Conservation (phyloP, 1,140 invertebrate genomes). For the Lepidostoma basale region DNA sequence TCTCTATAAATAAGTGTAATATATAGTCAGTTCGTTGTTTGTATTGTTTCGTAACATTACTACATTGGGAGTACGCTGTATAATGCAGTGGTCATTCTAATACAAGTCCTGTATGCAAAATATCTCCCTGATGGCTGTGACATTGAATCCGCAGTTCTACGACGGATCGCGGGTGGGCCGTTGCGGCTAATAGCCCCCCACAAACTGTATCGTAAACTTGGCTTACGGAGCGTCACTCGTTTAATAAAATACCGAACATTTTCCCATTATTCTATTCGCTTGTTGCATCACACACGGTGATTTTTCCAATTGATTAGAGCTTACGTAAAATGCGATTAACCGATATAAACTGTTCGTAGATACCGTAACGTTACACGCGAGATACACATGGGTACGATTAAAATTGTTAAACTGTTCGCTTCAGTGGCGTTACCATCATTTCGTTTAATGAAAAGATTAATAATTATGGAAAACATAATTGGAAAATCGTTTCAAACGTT, state of each 20-base stretch:
- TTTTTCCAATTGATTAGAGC: slow-evolving; percentile 15
- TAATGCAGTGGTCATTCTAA: slow-evolving; percentile 1
- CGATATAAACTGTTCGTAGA: background rate
- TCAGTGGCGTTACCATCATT: too few species aligned
- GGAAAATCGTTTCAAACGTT: too few species aligned
- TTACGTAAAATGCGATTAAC: slow-evolving; percentile 5
- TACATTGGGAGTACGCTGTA: too few species aligned
- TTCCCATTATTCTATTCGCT: slow-evolving; percentile 6
- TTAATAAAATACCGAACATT: slow-evolving; percentile 1
- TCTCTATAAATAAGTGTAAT: too few species aligned
- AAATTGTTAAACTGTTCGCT: too few species aligned
- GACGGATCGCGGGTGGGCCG: background rate
- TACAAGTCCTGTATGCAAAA: slow-evolving; percentile 11
- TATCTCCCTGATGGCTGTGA: slow-evolving; percentile 12
- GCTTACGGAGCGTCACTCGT: background rate
- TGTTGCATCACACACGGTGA: slow-evolving; percentile 4
- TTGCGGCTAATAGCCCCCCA: slow-evolving; percentile 4
- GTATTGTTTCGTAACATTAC: too few species aligned
- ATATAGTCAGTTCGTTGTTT: too few species aligned
- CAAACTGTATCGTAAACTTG: slow-evolving; percentile 7
- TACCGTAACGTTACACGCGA: background rate
- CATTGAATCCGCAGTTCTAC: slow-evolving; percentile 6
- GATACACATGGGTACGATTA: too few species aligned
- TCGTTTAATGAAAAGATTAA: too few species aligned
- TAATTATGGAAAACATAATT: too few species aligned